phyloP scores from a whole-genome alignment of 2,797 vertebrate species.

The Leucoraja ocellata region DNA sequence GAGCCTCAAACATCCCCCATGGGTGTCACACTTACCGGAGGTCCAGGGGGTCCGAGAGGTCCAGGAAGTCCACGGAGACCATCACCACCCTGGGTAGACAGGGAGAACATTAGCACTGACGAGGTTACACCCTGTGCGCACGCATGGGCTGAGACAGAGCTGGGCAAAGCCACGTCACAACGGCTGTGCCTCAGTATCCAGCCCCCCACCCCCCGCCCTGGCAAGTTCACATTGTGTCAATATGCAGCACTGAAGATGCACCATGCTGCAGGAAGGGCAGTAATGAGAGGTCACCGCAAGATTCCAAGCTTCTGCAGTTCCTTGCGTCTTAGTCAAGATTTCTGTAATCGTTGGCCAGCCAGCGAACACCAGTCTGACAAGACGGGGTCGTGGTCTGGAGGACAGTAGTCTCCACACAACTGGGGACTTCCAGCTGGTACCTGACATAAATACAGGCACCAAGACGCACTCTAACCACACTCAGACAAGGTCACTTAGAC shows the following conservation, averaged over 20 bases:
- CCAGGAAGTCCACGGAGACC: conserved; percentile 81
- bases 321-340: too few species aligned
- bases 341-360: too few species aligned
- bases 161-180: neutral
- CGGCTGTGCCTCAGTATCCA: neutral
- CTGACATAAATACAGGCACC: too few species aligned
- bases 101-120: neutral
- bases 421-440: too few species aligned
- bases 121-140: neutral
- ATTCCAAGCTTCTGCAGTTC: too few species aligned
- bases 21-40: conserved; percentile 68
- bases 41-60: conserved; percentile 76
- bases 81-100: conserved; percentile 68
- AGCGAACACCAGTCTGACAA: too few species aligned
- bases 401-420: too few species aligned
- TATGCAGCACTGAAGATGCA: neutral
- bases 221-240: neutral
- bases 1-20: too few species aligned
- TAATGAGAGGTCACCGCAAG: too few species aligned
- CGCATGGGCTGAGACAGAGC: neutral
- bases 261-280: neutral
- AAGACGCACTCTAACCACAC: too few species aligned
- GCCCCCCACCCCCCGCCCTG: neutral
- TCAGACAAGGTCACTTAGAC: too few species aligned
- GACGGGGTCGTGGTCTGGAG: too few species aligned